Base-by-base conservation (phyloP, 37 sponge, comb jelly and placozoan species). In the Spongilla lacustris region DNA sequence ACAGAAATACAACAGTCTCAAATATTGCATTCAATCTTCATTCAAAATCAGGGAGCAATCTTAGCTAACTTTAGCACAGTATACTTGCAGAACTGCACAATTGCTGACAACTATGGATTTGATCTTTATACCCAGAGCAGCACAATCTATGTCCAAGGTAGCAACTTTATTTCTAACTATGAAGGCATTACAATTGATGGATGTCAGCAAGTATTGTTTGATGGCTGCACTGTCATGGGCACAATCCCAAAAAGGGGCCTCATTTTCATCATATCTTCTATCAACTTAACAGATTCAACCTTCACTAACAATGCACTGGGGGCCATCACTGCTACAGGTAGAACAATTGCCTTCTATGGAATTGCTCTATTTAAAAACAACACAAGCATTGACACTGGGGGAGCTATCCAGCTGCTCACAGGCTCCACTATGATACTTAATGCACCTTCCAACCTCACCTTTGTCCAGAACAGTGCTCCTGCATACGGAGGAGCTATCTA, bases 401-500 rank as follows among this genome's bases (percentile, higher is more conserved):
- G 58, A 58, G 58, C 58, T 17, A 58, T 58, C 58, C 58, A 58
- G 58, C 58, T 58, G 19, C 58, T 58, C 14, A 13, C 58, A 10
- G 19, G 58, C 58, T 58, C 58, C 21, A 58, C 33, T 23, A 74
- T 74, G 24, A 36, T 74, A 2, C 29, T 74, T 4, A 21, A 24
- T 4, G 33, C 31, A 31, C 32, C 24, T 0, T 1, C 24, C 9
- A 33, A 74, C 29, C 32, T 74, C 14, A 24, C 32, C 24, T 74
- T 74, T 36, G 33, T 4, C 35, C 32, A 30, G 23, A 74, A 74
- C 75, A 27, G 35, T 33, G 75, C 75, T 9, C 29, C 32, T 22
- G 32, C 32, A 24, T 27, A 33, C 26, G 75, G 75, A 36, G 75
- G 75, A 33, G 75, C 75, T 1, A 74, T 74, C 2, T 74, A 74